These are phyloP conservation scores for Drosophila mayaguana DNA, from an alignment of 2,888 invertebrate species.

Conservation along the genomic window DNA sequence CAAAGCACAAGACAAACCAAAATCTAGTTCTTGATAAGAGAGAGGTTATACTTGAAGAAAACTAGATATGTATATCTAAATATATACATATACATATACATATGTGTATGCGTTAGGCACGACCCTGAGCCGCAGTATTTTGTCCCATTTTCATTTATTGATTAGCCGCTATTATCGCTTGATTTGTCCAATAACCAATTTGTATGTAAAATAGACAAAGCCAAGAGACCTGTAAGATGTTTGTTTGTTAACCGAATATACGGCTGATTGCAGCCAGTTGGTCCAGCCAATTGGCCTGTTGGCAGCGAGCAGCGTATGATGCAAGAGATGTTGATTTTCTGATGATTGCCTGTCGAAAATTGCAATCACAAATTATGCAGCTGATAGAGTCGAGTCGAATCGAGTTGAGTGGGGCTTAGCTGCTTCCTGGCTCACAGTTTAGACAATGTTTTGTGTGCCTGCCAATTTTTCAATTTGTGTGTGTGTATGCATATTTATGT, in stretches of 20 bases:
- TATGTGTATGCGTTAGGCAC: neutral
- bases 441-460: constrained; percentile 46
- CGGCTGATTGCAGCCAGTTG: constrained; percentile 6
- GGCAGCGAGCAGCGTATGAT: constrained; percentile 29
- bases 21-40: constrained; percentile 6
- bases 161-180: constrained; percentile 30
- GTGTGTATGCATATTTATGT: neutral
- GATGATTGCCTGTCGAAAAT: constrained; percentile 42
- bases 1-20: neutral
- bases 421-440: constrained; percentile 70
- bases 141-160: constrained; percentile 32
- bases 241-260: constrained; percentile 30
- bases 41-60: neutral
- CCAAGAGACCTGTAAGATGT: constrained; percentile 19
- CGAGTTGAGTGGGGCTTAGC: neutral
- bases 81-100: neutral
- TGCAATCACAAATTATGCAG: constrained; percentile 54
- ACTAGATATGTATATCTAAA: neutral
- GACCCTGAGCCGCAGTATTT: constrained; percentile 14
- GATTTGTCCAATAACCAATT: constrained; percentile 26
- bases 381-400: constrained; percentile 21
- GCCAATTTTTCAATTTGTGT: constrained; percentile 52
- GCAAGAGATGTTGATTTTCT: constrained; percentile 30
- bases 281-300: constrained; percentile 17
- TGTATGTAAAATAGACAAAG: constrained; percentile 15